phyloP scores from a whole-genome alignment of 2,888 invertebrate genomes.

The Cosmia pyralina region DNA sequence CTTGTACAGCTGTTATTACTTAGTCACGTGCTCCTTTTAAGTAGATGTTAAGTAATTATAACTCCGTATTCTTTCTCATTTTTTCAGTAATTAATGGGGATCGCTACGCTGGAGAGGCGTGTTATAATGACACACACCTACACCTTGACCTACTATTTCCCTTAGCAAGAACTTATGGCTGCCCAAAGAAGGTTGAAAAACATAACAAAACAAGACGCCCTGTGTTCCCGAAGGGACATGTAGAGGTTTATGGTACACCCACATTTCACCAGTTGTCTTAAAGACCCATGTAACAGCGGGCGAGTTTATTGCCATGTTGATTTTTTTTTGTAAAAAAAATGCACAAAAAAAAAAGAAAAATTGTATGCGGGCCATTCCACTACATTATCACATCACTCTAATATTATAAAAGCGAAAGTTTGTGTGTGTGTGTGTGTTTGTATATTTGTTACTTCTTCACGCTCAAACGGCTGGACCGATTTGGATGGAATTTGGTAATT shows the following conservation, averaged over 20 bases:
- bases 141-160: slow-evolving; percentile 28
- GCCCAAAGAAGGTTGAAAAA: not conserved
- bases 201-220: not conserved
- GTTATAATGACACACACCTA: slow-evolving; percentile 5
- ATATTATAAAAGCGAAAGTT: no score
- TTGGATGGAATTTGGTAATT: no score
- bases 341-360: no score
- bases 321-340: no score
- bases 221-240: not conserved
- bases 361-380: no score
- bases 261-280: not conserved
- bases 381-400: no score
- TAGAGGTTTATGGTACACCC: not conserved
- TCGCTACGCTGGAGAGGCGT: slow-evolving; percentile 10
- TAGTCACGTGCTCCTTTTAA: slow-evolving; percentile 12
- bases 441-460: no score
- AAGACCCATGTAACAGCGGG: not conserved
- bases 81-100: slow-evolving; percentile 40
- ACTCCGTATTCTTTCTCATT: slow-evolving; percentile 21
- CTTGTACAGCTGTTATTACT: no score
- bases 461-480: no score
- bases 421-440: no score
- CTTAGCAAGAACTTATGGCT: not conserved
- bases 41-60: slow-evolving; percentile 25
- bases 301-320: no score